Evolutionary conservation across 2,797 vertebrate genomes (phyloP), one percentile per base, ranked within the genome.

Genomic region (Cirrhinus mrigala): DNA sequence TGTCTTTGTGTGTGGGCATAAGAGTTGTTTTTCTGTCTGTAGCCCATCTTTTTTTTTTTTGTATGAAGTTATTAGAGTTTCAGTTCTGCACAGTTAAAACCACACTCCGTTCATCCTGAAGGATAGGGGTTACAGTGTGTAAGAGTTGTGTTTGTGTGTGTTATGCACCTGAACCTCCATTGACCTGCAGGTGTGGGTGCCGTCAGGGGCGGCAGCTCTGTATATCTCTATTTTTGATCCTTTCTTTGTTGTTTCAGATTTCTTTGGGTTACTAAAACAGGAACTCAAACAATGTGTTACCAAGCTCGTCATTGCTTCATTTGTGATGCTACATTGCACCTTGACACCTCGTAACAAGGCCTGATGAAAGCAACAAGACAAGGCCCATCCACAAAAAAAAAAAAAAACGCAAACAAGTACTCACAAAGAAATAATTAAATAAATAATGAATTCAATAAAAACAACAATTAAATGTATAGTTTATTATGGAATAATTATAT

Each of bases 201-300:
- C 79, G 46, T 56, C 58, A 82, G 60, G 22, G 6, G 29, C 22
- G 66, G 62, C 46, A 77, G 46, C 80, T 48, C 66, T 50, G 2
- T 58, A 27, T 71, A 24, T 62, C 81, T 62, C 12, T 2, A 48
- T 62, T 62, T 74, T 7, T 62, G 54, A 85, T 83, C 70, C 44
- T 56, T 60, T 68, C 37, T 52, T 82, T 86, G 74, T 78, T 79
- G 58, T 88, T 86, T 33, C 46, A 62, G 58, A 46, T 58, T 75
- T 33, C 54, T 27, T 85, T 50, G 50, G 46, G 40, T 44, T 68
- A 68, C 64, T 62, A 68, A 84, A 82, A 74, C 81, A 82, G 37
- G 22, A 82, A 44, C 52, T 58, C 16, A 58, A 71, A 46, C 37
- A 71, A 11, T 24, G 18, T 62, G 70, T 83, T 37, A 50, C 44